Base-by-base conservation (phyloP, 2,888 invertebrate genomes). In the Netelia melanura region DNA sequence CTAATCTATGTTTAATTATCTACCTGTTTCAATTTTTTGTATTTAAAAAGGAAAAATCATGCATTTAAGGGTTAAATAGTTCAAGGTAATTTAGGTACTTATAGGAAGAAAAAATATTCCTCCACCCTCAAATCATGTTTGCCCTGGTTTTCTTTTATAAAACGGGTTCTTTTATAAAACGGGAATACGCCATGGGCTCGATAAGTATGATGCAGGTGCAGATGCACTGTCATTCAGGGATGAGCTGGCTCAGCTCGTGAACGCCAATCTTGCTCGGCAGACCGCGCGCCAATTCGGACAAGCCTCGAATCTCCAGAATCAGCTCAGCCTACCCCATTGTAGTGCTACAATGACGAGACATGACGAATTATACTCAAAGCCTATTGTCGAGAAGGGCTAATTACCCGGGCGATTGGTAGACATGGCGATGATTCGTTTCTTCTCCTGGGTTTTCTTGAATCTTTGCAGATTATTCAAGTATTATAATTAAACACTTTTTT, bases 181-280 rank as follows among this genome's bases (percentile, higher is more conserved):
- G 25, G 25, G 48, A 48, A 14, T 10, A 48, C 48, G 48, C 3
- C 5, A 30, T 30, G 5, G 30, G 48, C 30, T 56, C 14, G 64
- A 38, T 79, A 71, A 75, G 79, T 79, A 70, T 25, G 72, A 14
- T 38, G 11, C 43, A 43, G 61, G 23, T 64, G 43, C 65, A 75
- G 44, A 61, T 74, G 64, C 67, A 65, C 44, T 65, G 75, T 64
- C 79, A 48, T 71, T 79, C 52, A 61, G 61, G 70, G 82, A 81
- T 70, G 78, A 74, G 65, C 70, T 82, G 48, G 74, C 64, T 58
- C 58, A 85, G 54, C 81, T 81, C 38, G 84, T 61, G 43, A 75
- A 78, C 74, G 65, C 78, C 65, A 70, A 81, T 81, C 74, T 81
- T 9, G 65, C 64, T 70, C 82, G 65, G 68, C 79, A 79, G 79